Evolutionary conservation across 2,888 invertebrate genomes (phyloP), one percentile per base, ranked within the genome.

Genomic region (Drosophila kokeensis): DNA sequence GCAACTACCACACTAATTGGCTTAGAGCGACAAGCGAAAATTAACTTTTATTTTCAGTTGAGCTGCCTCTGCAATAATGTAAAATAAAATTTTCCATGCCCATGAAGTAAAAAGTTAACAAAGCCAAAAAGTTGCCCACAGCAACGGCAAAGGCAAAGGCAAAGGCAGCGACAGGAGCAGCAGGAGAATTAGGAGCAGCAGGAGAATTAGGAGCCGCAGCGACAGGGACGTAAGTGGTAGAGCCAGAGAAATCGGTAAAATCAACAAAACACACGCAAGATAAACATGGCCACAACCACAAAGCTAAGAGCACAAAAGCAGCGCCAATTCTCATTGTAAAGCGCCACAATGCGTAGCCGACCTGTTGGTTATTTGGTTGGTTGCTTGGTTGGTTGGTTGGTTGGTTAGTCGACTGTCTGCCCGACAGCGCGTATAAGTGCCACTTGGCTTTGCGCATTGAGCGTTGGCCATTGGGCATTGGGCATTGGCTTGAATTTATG

Each of bases 21-120:
- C 87, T 87, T 89, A 87, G 85, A 87, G 89, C 89, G 89, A 87
- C 87, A 87, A 87, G 85, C 87, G 87, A 87, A 87, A 87, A 89
- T 87, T 83, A 89, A 89, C 87, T 81, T 87, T 88, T 86, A 82
- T 87, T 87, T 84, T 82, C 71, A 71, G 64, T 68, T 79, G 69
- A 68, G 74, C 80, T 81, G 78, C 71, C 75, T 70, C 62, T 79
- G 69, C 71, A 83, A 86, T 83, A 83, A 83, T 83, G 80, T 82
- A 82, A 86, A 83, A 83, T 78, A 82, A 61, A 83, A 83, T 84
- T 82, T 83, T 78, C 80, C 80, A 82, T 69, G 80, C 76, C 80
- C 80, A 67, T 72, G 59, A 77, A 81, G 79, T 69, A 71, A 81
- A 81, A 84, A 84, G 75, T 82, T 86, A 81, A 83, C 81, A 85